phyloP scores from a whole-genome alignment of 2,797 vertebrate species.

The Adrianichthys oophorus region DNA sequence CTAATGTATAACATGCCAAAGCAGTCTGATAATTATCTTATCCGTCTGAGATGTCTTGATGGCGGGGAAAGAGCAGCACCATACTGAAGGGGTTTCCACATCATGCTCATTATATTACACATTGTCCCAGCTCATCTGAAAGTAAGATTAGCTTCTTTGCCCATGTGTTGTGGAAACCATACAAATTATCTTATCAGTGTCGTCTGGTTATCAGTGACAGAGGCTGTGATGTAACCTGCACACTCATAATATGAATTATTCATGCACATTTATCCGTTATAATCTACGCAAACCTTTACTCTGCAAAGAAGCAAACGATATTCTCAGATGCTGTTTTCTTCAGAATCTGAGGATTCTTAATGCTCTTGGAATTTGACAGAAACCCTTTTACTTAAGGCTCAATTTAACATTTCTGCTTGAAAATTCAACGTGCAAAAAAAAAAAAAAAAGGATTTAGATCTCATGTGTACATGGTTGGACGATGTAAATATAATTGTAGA shows the following conservation, averaged over 20 bases:
- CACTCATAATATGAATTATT: slow-evolving; percentile 69
- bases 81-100: slow-evolving; percentile 54
- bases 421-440: too few species aligned
- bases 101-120: slow-evolving; percentile 68
- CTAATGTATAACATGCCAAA: slow-evolving; percentile 68
- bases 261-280: slow-evolving; percentile 69
- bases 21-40: slow-evolving; percentile 76
- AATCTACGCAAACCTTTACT: slow-evolving; percentile 46
- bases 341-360: slow-evolving; percentile 11
- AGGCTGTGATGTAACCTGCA: slow-evolving; percentile 56
- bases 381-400: too few species aligned
- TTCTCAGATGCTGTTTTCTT: slow-evolving; percentile 13
- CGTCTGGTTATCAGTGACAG: slow-evolving; percentile 68
- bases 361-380: slow-evolving; percentile 3
- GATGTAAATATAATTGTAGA: too few species aligned
- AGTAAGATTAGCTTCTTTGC: slow-evolving; percentile 68
- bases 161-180: slow-evolving; percentile 64
- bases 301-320: slow-evolving; percentile 30
- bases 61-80: slow-evolving; percentile 47
- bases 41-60: slow-evolving; percentile 65
- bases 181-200: slow-evolving; percentile 67
- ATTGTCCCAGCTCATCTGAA: slow-evolving; percentile 65
- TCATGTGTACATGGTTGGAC: too few species aligned
- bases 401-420: too few species aligned
- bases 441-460: too few species aligned